Base-by-base conservation (phyloP, 2,888 invertebrate genomes). In the Nezara viridula region DNA sequence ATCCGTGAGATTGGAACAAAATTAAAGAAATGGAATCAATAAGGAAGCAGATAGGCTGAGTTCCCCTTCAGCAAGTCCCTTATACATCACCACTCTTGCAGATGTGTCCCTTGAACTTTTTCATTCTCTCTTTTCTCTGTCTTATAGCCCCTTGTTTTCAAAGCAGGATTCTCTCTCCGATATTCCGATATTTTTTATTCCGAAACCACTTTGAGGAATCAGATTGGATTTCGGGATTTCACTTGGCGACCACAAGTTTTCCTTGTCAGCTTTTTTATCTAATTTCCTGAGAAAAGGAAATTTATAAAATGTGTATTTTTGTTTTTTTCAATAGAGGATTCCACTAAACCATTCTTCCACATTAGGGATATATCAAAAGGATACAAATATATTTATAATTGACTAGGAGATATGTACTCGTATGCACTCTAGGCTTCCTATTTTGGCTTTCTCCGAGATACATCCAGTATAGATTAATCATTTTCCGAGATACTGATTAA, bases 1-100 rank as follows among this genome's bases (percentile, higher is more conserved):
- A 81, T 81, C 81, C 24, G 81, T 24, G 44, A n/a, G 44, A n/a
- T 81, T n/a, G 44, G 44, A n/a, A 12, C 44, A 5, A 81, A 81
- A 81, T 81, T 81, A 47, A 81, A 81, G 81, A 47, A 81, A 81
- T 40, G 44, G 81, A 81, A 81, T 81, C 44, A 44, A 81, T 81
- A 44, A 81, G 0, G 37, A 44, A 81, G 40, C 0, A 32, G n/a
- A 81, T 81, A 47, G 44, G 44, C 40, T 9, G 44, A 24, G 37
- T 40, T 40, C 77, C 81, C 44, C 77, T 24, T 77, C 40, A 40
- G 9, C 10, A 24, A 77, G 9, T 40, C 40, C 10, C 37, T 77
- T 77, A 24, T 77, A 77, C 81, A 40, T 81, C 81, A n/a, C 81
- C 16, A 5, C 12, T 81, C 16, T n/a, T 47, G 44, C 81, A 81